Evolutionary conservation across 2,888 invertebrate species (phyloP), one percentile per base, ranked within the genome.

Genomic region (Anthophora plumipes): DNA sequence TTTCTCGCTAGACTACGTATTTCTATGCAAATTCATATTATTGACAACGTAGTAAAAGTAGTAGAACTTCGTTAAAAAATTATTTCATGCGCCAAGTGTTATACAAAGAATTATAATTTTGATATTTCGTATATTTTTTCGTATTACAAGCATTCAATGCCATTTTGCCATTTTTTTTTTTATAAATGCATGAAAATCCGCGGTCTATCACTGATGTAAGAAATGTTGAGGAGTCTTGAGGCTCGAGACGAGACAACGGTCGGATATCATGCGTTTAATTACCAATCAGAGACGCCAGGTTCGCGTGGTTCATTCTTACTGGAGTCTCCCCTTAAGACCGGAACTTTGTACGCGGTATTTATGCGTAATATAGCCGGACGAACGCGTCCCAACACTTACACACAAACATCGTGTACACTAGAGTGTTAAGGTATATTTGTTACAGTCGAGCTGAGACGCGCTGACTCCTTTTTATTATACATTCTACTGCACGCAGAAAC

Each of bases 191-290:
- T n/a, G n/a, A n/a, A n/a, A n/a, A n/a, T n/a, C n/a, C n/a, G n/a
- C n/a, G n/a, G n/a, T n/a, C n/a, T n/a, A 31, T 31, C 31, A 4
- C 2, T 31, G 31, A 31, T 31, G 2, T 31, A 31, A 31, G 31
- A 31, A 31, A 31, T 31, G 31, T 31, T n/a, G n/a, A n/a, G n/a
- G n/a, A n/a, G 4, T 4, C 31, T 31, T 4, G 1, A 43, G 61
- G 25, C 22, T 48, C 50, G 85, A 85, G 4, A 14, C 81, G 80
- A 85, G 88, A 85, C 83, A 73, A 76, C 84, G 77, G 84, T 84
- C 85, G 89, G 88, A 90, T 90, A 88, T 89, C 89, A 90, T 89
- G 91, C 91, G 89, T 89, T 91, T 91, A 91, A 91, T 91, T 89
- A 91, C 87, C 89, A 89, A 91, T 91, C 91, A 91, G 90, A 90